Evolutionary conservation across 1,140 invertebrate genomes (phyloP), one percentile per base, ranked within the genome.

Genomic region (Heliconius congener): DNA sequence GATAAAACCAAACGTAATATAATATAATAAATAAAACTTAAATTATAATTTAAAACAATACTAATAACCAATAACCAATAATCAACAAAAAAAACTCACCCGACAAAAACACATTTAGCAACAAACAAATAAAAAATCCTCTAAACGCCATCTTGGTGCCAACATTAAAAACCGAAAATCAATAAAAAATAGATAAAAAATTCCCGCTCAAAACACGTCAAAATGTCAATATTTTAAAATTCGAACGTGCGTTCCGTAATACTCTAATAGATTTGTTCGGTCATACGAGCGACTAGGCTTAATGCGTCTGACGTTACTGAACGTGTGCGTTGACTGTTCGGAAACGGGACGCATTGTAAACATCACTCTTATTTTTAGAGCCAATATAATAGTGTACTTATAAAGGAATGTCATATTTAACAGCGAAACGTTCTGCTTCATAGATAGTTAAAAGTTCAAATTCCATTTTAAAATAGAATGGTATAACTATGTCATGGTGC

Each of bases 361-460:
- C 92, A 94, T 92, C 91, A 94, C 84, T 87, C 86, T 93, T 94
- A 94, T 94, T 92, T 94, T 93, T 94, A 94, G 92, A 89, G 83
- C 78, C 76, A 81, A 86, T 84, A 84, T 76, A 84, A 87, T 87
- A 86, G 81, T 84, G 71, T 76, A 76, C n/a, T 81, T 46, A 60
- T 78, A 82, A 85, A 83, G 90, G 90, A 88, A 92, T 92, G 89
- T 90, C 86, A 89, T 84, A 85, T 71, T 85, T 81, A 81, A 85
- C 85, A 79, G 79, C 81, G 76, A 86, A 86, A 84, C 78, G 73
- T 77, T 85, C 79, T 71, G 73, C 37, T 74, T 77, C 76, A 77
- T 73, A 52, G 79, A 74, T 70, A 34, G 72, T 74, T 80, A 73
- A 50, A 23, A 76, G 55, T 80, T 76, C 39, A 81, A 82, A 76